Evolutionary conservation across 2,888 invertebrate species (phyloP), one percentile per base, ranked within the genome.

Genomic region (Drosophila sordidapex): DNA sequence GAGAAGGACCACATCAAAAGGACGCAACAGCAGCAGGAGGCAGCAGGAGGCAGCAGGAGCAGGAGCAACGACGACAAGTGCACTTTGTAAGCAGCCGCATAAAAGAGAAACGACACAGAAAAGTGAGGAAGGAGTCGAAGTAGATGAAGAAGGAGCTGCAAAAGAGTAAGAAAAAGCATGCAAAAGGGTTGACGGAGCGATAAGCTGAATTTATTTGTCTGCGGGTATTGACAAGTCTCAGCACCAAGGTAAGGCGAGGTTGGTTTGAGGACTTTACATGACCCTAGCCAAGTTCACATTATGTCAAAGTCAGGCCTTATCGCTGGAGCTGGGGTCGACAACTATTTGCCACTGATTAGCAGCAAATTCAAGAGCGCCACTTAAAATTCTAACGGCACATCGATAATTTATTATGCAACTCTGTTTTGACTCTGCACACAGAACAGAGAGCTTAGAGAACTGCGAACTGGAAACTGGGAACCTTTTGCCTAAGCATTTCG

Each of bases 361-460:
- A 70, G 81, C 59, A n/a, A 57, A 38, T 60, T 36, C 21, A 66
- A 54, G 65, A 63, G 33, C 75, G 53, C 67, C 78, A 78, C 78
- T 72, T 73, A 78, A 72, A 72, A 76, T 78, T 78, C 70, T 49
- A 76, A 69, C 74, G 61, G 81, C 83, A 81, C 82, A 85, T 85
- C 81, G 82, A 87, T 86, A 82, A 86, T 86, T 87, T 86, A 85
- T 86, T 85, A 85, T 81, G 85, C 85, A 87, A 87, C 83, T 87
- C 67, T 70, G 65, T 65, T 74, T 71, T 79, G 48, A 61, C 53
- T 53, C 53, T 73, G 79, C 62, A 62, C 56, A 36, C 35, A 56
- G 58, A 61, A 40, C 38, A 51, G n/a, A 38, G 18, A 65, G 65
- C 60, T 36, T 35, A 46, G 51, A 68, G 36, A 13, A 46, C 10